phyloP scores from a whole-genome alignment of 2,888 invertebrate species.

The Ophion costatus region DNA sequence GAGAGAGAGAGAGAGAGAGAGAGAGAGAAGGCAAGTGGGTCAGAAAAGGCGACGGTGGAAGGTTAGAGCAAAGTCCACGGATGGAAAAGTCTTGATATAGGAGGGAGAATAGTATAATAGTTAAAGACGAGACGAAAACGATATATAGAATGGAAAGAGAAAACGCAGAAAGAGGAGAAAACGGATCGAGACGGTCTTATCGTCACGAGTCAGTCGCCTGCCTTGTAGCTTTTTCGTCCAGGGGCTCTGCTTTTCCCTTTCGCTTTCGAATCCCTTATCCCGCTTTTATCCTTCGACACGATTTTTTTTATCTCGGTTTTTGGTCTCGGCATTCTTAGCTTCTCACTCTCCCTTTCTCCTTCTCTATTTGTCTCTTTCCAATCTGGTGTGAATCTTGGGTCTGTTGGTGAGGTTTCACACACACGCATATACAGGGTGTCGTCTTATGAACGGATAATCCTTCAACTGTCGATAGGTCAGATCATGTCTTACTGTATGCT shows the following conservation, averaged over 20 bases:
- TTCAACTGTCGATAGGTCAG: too few species aligned
- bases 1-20: constrained; percentile 29
- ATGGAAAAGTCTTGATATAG: constrained; percentile 27
- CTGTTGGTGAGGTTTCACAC: too few species aligned
- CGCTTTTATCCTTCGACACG: constrained; percentile 68
- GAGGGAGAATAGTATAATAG: constrained; percentile 25
- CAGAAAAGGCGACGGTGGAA: constrained; percentile 11
- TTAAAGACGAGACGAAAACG: constrained; percentile 53
- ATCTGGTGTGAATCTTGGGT: neutral
- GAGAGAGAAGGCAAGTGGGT: neutral
- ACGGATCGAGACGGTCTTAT: constrained; percentile 79
- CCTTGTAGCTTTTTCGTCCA: constrained; percentile 46
- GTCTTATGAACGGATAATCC: too few species aligned
- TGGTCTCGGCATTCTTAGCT: constrained; percentile 46
- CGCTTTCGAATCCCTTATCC: constrained; percentile 73
- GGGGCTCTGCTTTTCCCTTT: constrained; percentile 23
- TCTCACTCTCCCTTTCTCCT: constrained; percentile 35
- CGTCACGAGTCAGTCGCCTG: constrained; percentile 74
- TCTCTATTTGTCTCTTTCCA: constrained; percentile 37
- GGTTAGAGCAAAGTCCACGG: constrained; percentile 24
- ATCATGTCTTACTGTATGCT: too few species aligned
- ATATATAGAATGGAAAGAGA: constrained; percentile 53
- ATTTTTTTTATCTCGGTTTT: constrained; percentile 60
- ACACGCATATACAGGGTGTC: too few species aligned
- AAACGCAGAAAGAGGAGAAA: constrained; percentile 61